Evolutionary conservation across 2,113 vertebrate genomes (phyloP), one percentile per base, ranked within the genome.

Genomic region (Etia nguti): DNA sequence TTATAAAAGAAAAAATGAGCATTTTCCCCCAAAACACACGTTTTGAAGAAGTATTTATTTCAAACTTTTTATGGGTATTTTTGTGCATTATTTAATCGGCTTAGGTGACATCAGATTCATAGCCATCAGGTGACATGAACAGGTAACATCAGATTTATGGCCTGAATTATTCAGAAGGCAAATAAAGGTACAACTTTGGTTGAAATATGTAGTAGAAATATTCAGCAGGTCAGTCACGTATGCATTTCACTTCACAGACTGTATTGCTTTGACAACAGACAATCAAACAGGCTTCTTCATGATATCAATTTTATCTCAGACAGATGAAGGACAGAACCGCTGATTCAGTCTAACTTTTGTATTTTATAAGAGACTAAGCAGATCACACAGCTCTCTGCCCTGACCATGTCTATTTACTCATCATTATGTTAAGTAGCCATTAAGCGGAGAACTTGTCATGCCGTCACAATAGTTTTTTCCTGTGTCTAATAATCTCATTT

Each of bases 321-420:
- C 70, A 70, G 48, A 31, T 8, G 16, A 20, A 77, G 70, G 46
- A 77, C 46, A 77, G 50, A 52, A 77, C 79, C 57, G 34, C 75
- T 82, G 55, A 62, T 41, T 88, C 18, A 7, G 20, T 52, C 26
- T 13, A 31, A 77, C 43, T 31, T 50, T 60, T 43, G 34, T 60
- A 60, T 90, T 79, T 81, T 73, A 65, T 56, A 54, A 54, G 62
- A 81, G 80, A 91, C 88, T 84, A 86, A 79, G 77, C 46, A 22
- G 82, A 62, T 6, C 11, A 9, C 22, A 12, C 62, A 46, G 65
- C 41, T 41, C 77, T 38, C 62, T 4, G 31, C 43, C 41, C 50
- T 57, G 22, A 65, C 87, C 90, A 91, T 91, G 93, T 91, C 84
- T 92, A 87, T 93, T 94, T 91, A 89, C 88, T 87, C 70, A 87